Evolutionary conservation across 1,140 invertebrate species (phyloP).

Genomic region (Bombus turneri): DNA sequence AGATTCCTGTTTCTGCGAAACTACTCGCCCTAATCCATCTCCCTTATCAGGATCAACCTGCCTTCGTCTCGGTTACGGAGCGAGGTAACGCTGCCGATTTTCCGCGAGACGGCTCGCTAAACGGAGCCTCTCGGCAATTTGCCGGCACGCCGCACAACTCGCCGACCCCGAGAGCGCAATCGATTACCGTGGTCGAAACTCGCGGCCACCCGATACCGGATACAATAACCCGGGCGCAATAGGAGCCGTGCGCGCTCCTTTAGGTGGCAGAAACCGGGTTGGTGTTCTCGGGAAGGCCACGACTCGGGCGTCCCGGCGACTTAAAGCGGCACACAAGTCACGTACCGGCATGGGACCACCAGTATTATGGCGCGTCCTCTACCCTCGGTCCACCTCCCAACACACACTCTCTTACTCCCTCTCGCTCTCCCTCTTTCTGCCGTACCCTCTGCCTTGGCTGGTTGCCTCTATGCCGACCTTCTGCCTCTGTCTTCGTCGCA

Average conservation of each 20-base stretch:
- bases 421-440: not conserved
- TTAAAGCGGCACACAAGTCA: conserved; percentile 74
- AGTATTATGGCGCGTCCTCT: conserved; percentile 75
- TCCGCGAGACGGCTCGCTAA: conserved; percentile 25
- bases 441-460: not conserved
- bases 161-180: conserved; percentile 13
- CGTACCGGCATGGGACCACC: conserved; percentile 74
- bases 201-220: conserved; percentile 46
- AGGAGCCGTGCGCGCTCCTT: conserved; percentile 66
- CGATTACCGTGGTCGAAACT: conserved; percentile 50
- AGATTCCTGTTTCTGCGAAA: too few species aligned
- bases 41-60: not conserved
- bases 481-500: not conserved
- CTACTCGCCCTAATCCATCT: not conserved
- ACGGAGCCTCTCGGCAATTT: conserved; percentile 41
- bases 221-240: conserved; percentile 64
- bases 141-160: conserved; percentile 18
- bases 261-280: conserved; percentile 65
- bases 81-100: conserved; percentile 18
- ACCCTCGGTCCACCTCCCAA: conserved; percentile 17
- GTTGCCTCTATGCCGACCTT: not conserved
- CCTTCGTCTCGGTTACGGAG: too few species aligned
- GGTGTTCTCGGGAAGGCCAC: conserved; percentile 47
- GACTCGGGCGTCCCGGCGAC: conserved; percentile 52
- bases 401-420: not conserved